These are phyloP conservation scores for Antheraea assamensis DNA, from an alignment of 2,888 invertebrate species.

Conservation along the genomic window DNA sequence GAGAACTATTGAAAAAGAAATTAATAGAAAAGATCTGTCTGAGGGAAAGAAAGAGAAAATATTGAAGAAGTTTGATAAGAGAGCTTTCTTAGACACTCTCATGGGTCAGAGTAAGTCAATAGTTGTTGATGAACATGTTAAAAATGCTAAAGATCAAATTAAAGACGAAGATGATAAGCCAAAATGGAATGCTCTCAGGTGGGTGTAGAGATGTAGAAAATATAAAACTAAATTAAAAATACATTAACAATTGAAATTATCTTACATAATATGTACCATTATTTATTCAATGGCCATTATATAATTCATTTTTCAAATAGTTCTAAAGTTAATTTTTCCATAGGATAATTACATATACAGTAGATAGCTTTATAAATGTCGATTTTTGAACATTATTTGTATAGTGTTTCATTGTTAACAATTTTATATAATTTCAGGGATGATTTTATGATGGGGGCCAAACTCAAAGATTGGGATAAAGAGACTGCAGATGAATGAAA, in stretches of 20 bases:
- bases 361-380: no score
- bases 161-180: conserved; percentile 64
- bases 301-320: no score
- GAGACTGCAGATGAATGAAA: conserved; percentile 78
- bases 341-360: no score
- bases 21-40: conserved; percentile 87
- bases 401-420: conserved; percentile 1
- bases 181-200: conserved; percentile 85
- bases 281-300: no score
- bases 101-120: conserved; percentile 86
- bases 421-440: conserved; percentile 78
- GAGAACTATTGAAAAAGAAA: conserved; percentile 86
- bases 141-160: conserved; percentile 63
- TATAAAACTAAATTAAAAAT: not conserved
- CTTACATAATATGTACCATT: no score
- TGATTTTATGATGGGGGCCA: conserved; percentile 94
- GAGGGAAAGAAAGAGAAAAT: conserved; percentile 90
- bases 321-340: not conserved
- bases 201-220: conserved; percentile 22
- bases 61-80: conserved; percentile 88
- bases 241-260: no score
- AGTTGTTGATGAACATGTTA: conserved; percentile 72
- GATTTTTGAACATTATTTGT: no score
- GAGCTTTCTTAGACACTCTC: conserved; percentile 88
- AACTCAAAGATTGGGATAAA: conserved; percentile 96